A percentile compares a stretch with the other conserved stretches of the same genome.
These are phyloP conservation scores for Ameiurus melas DNA, from an alignment of 2,113 vertebrate genomes.

Conservation along the genomic window DNA sequence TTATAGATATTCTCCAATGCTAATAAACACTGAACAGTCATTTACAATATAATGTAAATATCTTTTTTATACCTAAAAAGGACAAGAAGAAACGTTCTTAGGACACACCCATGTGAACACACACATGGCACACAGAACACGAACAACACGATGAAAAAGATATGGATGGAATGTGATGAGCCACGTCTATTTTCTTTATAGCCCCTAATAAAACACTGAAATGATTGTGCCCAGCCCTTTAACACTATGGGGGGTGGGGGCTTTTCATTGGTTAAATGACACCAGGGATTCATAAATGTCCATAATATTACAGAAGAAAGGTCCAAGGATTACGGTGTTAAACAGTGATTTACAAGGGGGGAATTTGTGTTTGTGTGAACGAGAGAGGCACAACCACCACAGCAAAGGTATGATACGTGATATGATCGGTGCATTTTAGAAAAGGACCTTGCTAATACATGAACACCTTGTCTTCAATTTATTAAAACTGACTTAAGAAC, in stretches of 20 bases:
- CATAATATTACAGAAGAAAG: constrained; percentile 25
- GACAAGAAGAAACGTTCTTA: neutral
- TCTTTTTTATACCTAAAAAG: neutral
- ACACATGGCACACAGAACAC: neutral
- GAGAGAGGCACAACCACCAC: neutral
- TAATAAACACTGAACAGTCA: neutral
- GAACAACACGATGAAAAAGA: neutral
- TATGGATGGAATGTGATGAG: constrained; percentile 39
- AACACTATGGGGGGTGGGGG: neutral
- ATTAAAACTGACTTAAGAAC: neutral
- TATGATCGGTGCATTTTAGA: neutral
- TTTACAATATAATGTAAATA: neutral
- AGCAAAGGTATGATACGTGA: neutral
- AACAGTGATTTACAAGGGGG: constrained; percentile 20
- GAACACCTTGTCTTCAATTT: neutral
- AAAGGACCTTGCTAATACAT: neutral
- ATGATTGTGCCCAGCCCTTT: constrained; percentile 38
- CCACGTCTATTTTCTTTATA: constrained; percentile 34
- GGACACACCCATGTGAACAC: neutral
- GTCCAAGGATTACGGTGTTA: neutral
- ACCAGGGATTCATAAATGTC: constrained; percentile 1
- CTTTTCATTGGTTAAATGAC: constrained; percentile 19
- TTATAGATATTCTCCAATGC: neutral
- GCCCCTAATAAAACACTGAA: constrained; percentile 30
- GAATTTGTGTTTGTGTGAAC: neutral